Base-by-base conservation (phyloP, 2,113 vertebrate genomes). In the Paratilapia polleni region DNA sequence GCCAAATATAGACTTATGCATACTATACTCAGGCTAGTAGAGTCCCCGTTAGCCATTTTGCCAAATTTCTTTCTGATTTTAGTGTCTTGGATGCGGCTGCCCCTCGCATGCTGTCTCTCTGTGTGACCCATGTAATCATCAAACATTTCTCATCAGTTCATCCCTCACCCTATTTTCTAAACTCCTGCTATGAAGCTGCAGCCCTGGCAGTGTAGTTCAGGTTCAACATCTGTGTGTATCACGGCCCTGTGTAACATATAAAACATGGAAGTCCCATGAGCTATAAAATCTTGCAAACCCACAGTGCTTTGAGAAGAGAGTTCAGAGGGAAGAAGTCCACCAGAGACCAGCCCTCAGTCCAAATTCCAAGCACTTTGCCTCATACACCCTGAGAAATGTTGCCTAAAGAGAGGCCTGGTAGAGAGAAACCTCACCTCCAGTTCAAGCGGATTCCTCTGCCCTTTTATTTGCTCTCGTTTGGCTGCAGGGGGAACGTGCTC, bases 391-490 rank as follows among this genome's bases (percentile, higher is more conserved):
- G 85, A 92, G 89, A 92, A 89, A 91, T 78, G 87, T 74, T 88
- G 87, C 90, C 89, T 92, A 92, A 87, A 91, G 89, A 88, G 82
- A 87, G 81, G 82, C 93, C 78, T 81, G 74, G 77, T 80, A 52
- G 81, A 88, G 83, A 89, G 86, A 83, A 92, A 84, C 83, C 90
- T 91, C 91, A 90, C 88, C 91, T 85, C 84, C 83, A 88, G 93
- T 94, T 94, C 95, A 94, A 95, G 86, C 91, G 80, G 92, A 94
- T 94, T 95, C 92, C 92, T 94, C 85, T 94, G 92, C 92, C 93
- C 91, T 95, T 95, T 96, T 95, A 93, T 95, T 93, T 90, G 89
- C 89, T 93, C 95, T 95, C 88, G 94, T 96, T 94, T 95, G 93
- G 94, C 94, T 94, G 94, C 88, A 89, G 90, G 89, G 93, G 92